Conservation (phyloP, 2,888 invertebrate species). For the Sminthurides aquaticus region DNA sequence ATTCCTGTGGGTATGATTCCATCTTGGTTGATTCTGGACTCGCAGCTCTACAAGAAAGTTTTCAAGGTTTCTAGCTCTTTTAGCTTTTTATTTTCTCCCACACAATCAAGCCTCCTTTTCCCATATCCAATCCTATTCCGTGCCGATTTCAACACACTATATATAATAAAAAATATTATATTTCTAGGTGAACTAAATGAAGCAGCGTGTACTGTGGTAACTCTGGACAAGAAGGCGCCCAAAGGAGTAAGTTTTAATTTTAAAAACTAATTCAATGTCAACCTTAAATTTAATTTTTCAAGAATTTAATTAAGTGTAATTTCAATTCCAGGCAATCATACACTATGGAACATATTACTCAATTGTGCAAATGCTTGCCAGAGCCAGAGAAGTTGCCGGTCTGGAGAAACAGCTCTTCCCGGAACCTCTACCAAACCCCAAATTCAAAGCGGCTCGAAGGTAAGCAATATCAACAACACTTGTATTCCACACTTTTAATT, state of each 20-base stretch:
- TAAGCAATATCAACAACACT: too few species aligned
- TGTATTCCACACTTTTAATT: too few species aligned
- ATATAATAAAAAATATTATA: not conserved
- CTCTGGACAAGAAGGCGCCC: not conserved
- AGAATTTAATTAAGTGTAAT: not conserved
- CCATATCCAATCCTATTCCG: not conserved
- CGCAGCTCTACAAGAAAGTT: constrained; percentile 65
- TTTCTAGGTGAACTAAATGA: not conserved
- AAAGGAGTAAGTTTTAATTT: constrained; percentile 5
- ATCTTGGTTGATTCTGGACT: constrained; percentile 83
- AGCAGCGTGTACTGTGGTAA: not conserved
- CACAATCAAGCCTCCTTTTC: not conserved
- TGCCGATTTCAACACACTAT: not conserved
- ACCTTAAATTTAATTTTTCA: not conserved
- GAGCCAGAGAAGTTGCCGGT: constrained; percentile 56
- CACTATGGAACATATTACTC: constrained; percentile 89
- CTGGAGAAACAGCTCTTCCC: constrained; percentile 63
- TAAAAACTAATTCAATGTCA: constrained; percentile 1
- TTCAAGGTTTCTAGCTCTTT: constrained; percentile 54
- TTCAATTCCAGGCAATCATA: constrained; percentile 45
- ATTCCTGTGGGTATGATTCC: constrained; percentile 88
- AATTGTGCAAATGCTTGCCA: constrained; percentile 65
- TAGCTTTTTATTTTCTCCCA: not conserved
- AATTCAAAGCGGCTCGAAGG: constrained; percentile 57
- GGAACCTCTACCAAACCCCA: constrained; percentile 56